Evolutionary conservation across 2,113 vertebrate genomes (phyloP).

Genomic region (Xerus inauris): DNA sequence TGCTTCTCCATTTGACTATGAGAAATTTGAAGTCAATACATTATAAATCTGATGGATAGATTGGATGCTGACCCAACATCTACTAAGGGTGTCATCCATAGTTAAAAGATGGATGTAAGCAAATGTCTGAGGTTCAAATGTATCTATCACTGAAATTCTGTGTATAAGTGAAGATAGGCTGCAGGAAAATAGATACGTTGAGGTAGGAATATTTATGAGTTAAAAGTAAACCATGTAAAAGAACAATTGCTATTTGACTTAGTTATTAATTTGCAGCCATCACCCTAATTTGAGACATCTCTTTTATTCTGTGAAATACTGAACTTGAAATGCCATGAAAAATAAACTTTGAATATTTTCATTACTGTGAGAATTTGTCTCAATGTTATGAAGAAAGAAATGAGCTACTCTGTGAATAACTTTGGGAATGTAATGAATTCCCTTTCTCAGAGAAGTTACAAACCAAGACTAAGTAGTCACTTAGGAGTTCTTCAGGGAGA

Average conservation of each 20-base stretch:
- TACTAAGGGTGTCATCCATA: neutral
- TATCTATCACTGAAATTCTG: neutral
- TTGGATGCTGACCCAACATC: neutral
- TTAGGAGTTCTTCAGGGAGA: neutral
- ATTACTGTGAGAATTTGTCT: neutral
- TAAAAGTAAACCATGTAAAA: neutral
- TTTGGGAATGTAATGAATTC: neutral
- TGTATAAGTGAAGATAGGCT: neutral
- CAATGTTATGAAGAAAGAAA: neutral
- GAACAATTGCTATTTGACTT: neutral
- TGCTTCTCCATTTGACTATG: neutral
- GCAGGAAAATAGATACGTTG: neutral
- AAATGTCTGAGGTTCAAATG: neutral
- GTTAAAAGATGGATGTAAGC: neutral
- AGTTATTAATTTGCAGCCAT: neutral
- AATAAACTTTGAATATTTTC: neutral
- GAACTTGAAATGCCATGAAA: neutral
- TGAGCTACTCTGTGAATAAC: neutral
- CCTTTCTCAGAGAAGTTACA: neutral
- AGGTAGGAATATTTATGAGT: neutral
- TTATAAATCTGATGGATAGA: neutral
- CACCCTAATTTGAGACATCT: neutral
- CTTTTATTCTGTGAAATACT: neutral
- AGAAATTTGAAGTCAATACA: neutral
- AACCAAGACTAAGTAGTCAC: neutral